Conservation (phyloP, 2,797 vertebrate species). For the Coreius guichenoti region DNA sequence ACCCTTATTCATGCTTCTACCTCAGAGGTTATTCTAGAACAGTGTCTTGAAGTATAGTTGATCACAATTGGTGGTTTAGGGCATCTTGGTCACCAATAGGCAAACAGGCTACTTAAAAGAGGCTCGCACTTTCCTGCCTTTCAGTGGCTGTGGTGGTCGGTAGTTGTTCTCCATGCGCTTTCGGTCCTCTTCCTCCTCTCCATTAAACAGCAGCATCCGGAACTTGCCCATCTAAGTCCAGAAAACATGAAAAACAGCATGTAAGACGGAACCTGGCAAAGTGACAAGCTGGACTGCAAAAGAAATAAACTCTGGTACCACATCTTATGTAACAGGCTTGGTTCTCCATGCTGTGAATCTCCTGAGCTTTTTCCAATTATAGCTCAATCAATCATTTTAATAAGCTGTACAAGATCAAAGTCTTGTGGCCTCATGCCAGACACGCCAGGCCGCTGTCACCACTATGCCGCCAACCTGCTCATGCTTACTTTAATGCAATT, state of each 20-base stretch:
- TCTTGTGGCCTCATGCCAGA: slow-evolving; percentile 61
- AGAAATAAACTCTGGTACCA: not conserved
- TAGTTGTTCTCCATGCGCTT: slow-evolving; percentile 95
- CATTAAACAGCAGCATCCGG: slow-evolving; percentile 84
- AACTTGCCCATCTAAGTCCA: slow-evolving; percentile 89
- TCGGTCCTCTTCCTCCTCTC: slow-evolving; percentile 85
- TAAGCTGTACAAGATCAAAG: slow-evolving; percentile 73
- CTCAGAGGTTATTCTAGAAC: not conserved
- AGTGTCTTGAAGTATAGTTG: not conserved
- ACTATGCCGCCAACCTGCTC: slow-evolving; percentile 55
- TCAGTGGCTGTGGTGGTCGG: slow-evolving; percentile 92
- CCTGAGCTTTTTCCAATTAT: slow-evolving; percentile 70
- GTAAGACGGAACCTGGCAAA: not conserved
- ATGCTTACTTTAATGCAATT: slow-evolving; percentile 51
- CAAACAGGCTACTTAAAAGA: slow-evolving; percentile 82
- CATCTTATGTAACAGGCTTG: slow-evolving; percentile 35
- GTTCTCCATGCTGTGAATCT: slow-evolving; percentile 61
- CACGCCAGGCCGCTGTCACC: slow-evolving; percentile 39
- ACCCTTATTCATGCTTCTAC: not conserved
- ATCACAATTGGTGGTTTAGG: not conserved
- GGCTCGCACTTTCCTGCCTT: slow-evolving; percentile 86
- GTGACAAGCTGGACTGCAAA: not conserved
- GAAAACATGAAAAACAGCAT: not conserved
- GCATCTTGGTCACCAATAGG: too few relatives aligned
- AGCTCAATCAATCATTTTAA: slow-evolving; percentile 68